These are phyloP conservation scores for Macquaria australasica DNA, from an alignment of 2,113 vertebrate genomes.

Conservation along the genomic window DNA sequence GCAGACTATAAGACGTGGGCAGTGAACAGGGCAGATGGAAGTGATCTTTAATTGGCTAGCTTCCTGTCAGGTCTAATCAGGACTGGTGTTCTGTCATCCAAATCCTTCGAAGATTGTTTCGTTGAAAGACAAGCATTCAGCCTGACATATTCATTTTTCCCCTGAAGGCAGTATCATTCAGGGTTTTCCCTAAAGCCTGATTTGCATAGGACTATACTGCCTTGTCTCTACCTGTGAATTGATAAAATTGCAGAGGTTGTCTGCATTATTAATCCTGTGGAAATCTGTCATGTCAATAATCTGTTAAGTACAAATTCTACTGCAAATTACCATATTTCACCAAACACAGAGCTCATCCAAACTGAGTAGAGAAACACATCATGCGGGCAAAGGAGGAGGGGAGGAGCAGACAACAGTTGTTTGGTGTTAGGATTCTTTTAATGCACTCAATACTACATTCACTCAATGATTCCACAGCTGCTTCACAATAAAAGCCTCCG, in stretches of 20 bases:
- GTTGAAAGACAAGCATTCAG: constrained; percentile 60
- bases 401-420: background rate
- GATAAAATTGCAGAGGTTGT: constrained; percentile 33
- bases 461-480: background rate
- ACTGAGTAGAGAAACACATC: background rate
- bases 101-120: constrained; percentile 68
- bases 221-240: constrained; percentile 39
- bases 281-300: constrained; percentile 33
- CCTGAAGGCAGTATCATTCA: constrained; percentile 56
- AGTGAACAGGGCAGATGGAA: constrained; percentile 70
- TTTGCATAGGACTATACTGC: constrained; percentile 47
- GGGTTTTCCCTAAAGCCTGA: constrained; percentile 36
- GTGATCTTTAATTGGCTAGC: constrained; percentile 78
- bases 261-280: constrained; percentile 41
- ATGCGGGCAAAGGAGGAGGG: no score
- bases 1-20: constrained; percentile 60
- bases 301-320: background rate
- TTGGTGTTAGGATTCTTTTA: background rate
- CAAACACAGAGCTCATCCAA: background rate
- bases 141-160: constrained; percentile 67
- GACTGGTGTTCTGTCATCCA: constrained; percentile 75
- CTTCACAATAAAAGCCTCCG: background rate
- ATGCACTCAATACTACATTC: background rate
- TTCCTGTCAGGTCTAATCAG: constrained; percentile 74
- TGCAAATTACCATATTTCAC: constrained; percentile 6